phyloP scores from a whole-genome alignment of 2,888 invertebrate species.

The Terebella lapidaria region DNA sequence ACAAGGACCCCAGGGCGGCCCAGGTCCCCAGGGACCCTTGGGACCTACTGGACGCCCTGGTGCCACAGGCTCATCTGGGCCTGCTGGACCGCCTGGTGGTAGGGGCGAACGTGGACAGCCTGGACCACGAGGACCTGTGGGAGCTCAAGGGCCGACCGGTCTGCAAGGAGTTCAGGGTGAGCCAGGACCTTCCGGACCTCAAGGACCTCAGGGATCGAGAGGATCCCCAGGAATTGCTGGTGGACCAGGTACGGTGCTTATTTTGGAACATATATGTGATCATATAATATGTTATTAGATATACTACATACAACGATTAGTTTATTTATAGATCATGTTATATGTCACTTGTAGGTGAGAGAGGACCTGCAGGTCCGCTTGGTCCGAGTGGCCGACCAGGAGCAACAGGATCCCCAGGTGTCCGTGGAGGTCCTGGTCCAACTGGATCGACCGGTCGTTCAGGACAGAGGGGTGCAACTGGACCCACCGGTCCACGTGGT shows the following conservation, averaged over 20 bases:
- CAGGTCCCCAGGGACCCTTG: constrained; percentile 10
- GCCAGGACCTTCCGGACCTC: constrained; percentile 11
- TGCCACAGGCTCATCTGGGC: constrained; percentile 6
- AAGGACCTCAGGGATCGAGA: constrained; percentile 22
- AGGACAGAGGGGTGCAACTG: constrained; percentile 2
- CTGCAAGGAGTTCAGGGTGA: constrained; percentile 8
- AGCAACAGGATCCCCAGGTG: constrained; percentile 4
- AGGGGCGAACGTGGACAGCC: constrained; percentile 10
- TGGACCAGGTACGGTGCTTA: background rate
- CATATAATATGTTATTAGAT: background rate
- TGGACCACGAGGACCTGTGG: constrained; percentile 15
- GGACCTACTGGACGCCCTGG: constrained; percentile 18
- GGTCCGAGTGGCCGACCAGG: constrained; percentile 8
- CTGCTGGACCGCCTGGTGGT: constrained; percentile 8
- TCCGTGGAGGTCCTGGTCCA: constrained; percentile 1
- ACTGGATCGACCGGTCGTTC: constrained; percentile 5
- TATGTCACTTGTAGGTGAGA: background rate
- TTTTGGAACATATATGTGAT: background rate
- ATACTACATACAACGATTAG: background rate
- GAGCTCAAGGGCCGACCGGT: constrained; percentile 18
- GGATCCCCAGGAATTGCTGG: constrained; percentile 20
- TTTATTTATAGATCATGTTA: background rate
- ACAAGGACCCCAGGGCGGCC: constrained; percentile 33
- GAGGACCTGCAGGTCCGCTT: constrained; percentile 2
- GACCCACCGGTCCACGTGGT: constrained; percentile 15